phyloP scores from a whole-genome alignment of 2,888 invertebrate genomes.

The Idaea biselata region DNA sequence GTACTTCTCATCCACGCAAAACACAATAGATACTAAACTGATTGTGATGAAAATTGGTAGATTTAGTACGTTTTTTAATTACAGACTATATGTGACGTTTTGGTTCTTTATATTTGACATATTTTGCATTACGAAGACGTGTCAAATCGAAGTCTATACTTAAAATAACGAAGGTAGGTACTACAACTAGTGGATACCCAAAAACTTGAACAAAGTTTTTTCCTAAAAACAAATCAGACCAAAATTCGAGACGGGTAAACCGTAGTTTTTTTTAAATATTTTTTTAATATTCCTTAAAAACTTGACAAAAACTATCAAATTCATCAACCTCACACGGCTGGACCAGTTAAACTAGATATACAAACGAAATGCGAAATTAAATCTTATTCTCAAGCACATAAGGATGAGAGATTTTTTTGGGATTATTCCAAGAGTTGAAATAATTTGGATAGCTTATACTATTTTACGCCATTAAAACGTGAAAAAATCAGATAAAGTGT shows the following conservation, averaged over 20 bases:
- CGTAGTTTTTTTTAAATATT: neutral
- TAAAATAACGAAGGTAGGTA: too few relatives aligned
- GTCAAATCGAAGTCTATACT: too few relatives aligned
- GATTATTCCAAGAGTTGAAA: slow-evolving; percentile 6
- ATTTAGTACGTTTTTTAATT: too few relatives aligned
- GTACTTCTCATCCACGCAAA: too few relatives aligned
- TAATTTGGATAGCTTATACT: slow-evolving; percentile 6
- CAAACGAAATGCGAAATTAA: neutral
- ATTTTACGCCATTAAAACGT: slow-evolving; percentile 22
- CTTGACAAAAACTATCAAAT: slow-evolving; percentile 2
- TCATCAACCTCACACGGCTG: neutral
- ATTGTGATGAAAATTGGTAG: neutral
- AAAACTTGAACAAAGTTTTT: too few relatives aligned
- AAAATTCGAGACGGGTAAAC: too few relatives aligned
- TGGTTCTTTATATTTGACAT: too few relatives aligned
- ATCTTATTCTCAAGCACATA: neutral
- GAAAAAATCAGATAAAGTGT: slow-evolving; percentile 19
- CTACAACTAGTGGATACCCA: too few relatives aligned
- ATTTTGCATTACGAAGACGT: too few relatives aligned
- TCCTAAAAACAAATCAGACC: too few relatives aligned
- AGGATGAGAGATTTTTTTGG: neutral
- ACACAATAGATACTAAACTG: neutral
- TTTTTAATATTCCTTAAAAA: neutral
- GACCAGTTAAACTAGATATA: neutral
- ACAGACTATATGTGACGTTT: too few relatives aligned